Base-by-base conservation (phyloP, 2,113 vertebrate species). In the Hyla sarda region DNA sequence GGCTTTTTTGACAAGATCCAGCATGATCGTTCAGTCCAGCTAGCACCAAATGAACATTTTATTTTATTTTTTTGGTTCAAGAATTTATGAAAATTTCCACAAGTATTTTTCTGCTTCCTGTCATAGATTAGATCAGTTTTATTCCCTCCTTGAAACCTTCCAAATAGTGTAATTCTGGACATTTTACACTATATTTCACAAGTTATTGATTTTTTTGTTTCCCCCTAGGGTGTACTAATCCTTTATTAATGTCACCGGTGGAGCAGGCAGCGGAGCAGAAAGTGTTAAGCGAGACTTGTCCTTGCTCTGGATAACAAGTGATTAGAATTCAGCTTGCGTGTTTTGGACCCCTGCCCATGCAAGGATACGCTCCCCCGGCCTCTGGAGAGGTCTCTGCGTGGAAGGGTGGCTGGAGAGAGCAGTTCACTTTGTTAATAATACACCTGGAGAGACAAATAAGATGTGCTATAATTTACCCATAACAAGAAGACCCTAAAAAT, bases 201-300 rank as follows among this genome's bases (percentile, higher is more conserved):
- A 60, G 54, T 50, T 41, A 84, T 84, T 84, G 83, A 84, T 84
- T 74, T 84, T n/a, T 67, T 41, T 65, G 71, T 84, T 65, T 77
- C 56, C 56, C 83, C 83, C 73, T 32, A 84, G 56, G 73, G 58
- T 67, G 58, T 21, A 77, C 83, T 77, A 76, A 84, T 84, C 58
- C 73, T 77, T 76, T 84, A 84, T 84, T 84, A 84, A 75, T 84
- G 83, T 77, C 45, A 62, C 83, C 19, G 28, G 5, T 30, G 45
- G 54, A 77, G 41, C 37, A 62, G 41, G 25, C 83, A 77, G 74
- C 60, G 78, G 83, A 78, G 74, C 83, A 62, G 83, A 84, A 84
- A 75, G 72, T 62, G 72, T 76, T 47, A 76, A 75, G 73, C 54
- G 41, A 62, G 71, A 60, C 72, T 52, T 60, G 83, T 58, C 74